These are phyloP conservation scores for Falco concolor DNA, from an alignment of 2,797 vertebrate genomes.

Conservation along the genomic window DNA sequence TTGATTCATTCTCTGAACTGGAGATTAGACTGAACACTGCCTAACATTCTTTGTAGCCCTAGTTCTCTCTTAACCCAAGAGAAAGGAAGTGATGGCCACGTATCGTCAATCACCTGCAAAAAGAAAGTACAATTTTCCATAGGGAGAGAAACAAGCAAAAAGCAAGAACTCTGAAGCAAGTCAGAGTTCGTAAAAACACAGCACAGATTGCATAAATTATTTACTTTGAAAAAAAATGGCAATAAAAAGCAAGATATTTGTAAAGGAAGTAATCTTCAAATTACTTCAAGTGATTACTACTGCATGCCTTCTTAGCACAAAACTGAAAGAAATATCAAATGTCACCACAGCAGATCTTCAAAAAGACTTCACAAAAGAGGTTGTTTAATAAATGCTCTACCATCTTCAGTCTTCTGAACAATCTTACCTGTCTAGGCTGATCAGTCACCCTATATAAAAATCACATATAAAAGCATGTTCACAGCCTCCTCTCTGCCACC, in stretches of 20 bases:
- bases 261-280: background rate
- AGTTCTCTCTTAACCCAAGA: background rate
- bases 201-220: background rate
- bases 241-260: background rate
- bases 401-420: background rate
- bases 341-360: background rate
- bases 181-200: background rate
- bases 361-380: background rate
- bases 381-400: background rate
- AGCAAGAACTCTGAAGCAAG: background rate
- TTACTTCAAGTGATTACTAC: background rate
- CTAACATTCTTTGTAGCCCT: background rate
- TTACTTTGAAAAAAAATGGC: background rate
- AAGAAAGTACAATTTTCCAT: background rate
- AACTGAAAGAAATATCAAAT: background rate
- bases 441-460: background rate
- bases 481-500: background rate
- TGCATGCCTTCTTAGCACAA: background rate
- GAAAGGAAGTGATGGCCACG: background rate
- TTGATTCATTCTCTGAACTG: background rate
- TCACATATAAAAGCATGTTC: background rate
- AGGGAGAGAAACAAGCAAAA: background rate
- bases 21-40: background rate
- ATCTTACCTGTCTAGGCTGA: background rate
- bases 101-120: background rate